Base-by-base conservation (phyloP, 2,888 invertebrate genomes). In the Alloscopus bannaensis region DNA sequence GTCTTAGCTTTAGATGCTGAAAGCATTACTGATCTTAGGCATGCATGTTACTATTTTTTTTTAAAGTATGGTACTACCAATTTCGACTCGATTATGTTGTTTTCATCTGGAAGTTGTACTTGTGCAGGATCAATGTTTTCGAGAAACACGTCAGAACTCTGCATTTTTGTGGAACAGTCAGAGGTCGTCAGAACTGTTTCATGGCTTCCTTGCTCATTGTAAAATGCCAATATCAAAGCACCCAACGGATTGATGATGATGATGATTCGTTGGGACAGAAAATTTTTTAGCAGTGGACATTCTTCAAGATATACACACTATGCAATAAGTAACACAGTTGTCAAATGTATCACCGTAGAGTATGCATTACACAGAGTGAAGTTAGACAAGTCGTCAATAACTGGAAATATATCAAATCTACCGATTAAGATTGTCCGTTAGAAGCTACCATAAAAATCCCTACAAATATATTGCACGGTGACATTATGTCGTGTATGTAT, bases 21-120 rank as follows among this genome's bases (percentile, higher is more conserved):
- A 59, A 59, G 59, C 59, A 59, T 59, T 20, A 59, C 59, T 59
- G 50, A 50, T 36, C 6, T 36, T n/a, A n/a, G n/a, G n/a, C n/a
- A n/a, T n/a, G n/a, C n/a, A n/a, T n/a, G n/a, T n/a, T n/a, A n/a
- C n/a, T n/a, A n/a, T n/a, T n/a, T n/a, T n/a, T n/a, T n/a, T n/a
- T n/a, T n/a, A n/a, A n/a, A n/a, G n/a, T n/a, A n/a, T n/a, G n/a
- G n/a, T n/a, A n/a, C n/a, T n/a, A n/a, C n/a, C n/a, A n/a, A n/a
- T n/a, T n/a, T n/a, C n/a, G n/a, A n/a, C n/a, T n/a, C n/a, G 18
- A 47, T 4, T 11, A 47, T 47, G 47, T 20, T 50, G 50, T 13
- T 36, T 36, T 36, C 36, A 36, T 36, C 36, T 36, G 36, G 13
- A 36, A 50, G 50, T 50, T 50, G 50, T 50, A 50, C 50, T 50